A percentile compares a stretch with the other conserved stretches of the same genome.
These are phyloP conservation scores for Acanthosepion esculentum DNA, from an alignment of 2,888 invertebrate genomes.

Conservation along the genomic window DNA sequence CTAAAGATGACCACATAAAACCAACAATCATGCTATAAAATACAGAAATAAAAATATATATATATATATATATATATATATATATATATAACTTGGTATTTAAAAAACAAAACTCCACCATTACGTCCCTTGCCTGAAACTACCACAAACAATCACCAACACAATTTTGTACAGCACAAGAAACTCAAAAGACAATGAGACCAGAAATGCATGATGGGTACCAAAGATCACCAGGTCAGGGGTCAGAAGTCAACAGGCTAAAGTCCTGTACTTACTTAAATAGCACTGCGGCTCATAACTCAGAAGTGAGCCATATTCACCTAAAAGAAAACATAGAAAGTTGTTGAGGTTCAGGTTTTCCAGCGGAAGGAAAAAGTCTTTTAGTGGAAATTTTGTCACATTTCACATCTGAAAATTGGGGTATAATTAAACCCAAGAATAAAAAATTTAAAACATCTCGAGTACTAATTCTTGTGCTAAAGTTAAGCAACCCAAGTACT, in stretches of 20 bases:
- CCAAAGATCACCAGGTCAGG: neutral
- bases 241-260: neutral
- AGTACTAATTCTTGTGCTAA: no score
- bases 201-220: neutral
- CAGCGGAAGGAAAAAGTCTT: no score
- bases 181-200: neutral
- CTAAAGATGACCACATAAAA: neutral
- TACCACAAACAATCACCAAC: neutral
- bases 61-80: no score
- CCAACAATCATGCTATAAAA: neutral
- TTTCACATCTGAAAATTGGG: no score
- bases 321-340: neutral
- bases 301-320: slow-evolving; percentile 45
- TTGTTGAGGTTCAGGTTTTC: neutral
- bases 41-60: neutral
- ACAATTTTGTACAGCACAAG: neutral
- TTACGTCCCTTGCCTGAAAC: neutral
- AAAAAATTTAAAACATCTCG: no score
- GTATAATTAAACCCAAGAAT: no score
- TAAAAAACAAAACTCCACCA: neutral
- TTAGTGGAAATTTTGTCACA: no score
- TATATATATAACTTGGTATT: neutral
- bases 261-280: slow-evolving; percentile 41
- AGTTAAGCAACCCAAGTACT: no score
- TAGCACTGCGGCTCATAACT: slow-evolving; percentile 36